Base-by-base conservation (phyloP, 2,888 invertebrate species). In the Drosophila affinis region DNA sequence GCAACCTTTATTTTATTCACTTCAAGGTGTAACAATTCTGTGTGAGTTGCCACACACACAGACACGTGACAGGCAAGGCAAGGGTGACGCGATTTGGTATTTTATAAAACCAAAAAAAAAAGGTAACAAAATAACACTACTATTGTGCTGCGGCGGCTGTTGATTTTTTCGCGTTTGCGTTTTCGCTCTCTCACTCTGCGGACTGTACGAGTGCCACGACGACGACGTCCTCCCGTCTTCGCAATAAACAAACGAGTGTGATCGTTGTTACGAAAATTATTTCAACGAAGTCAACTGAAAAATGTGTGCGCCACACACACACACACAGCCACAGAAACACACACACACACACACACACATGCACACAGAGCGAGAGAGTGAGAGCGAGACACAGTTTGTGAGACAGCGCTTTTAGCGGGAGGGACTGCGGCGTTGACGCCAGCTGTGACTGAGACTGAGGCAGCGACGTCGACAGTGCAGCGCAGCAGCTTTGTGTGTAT, bases 221-320 rank as follows among this genome's bases (percentile, higher is more conserved):
- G 47, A 57, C 46, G 32, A 87, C 89, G 87, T 88, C 90, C 89
- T 88, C 77, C 86, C 90, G 89, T 90, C 91, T 87, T 87, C 87
- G 82, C 91, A 89, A 90, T 91, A 90, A 89, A 90, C 89, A 90
- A 90, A 88, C 91, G 91, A 91, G 90, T 91, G 91, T 91, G 92
- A 91, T 91, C 92, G 90, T 87, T 87, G 89, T 89, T 87, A 86
- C 88, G 84, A 90, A 90, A 88, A 90, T 81, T 83, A 81, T 89
- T 88, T 86, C 84, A 78, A 77, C 89, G 90, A 89, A 88, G 89
- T 85, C 89, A 81, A 87, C 89, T 85, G 79, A 87, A 83, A 88
- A 81, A 75, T 82, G 79, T 86, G 71, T 82, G 69, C 77, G 79
- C 53, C 72, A 53, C 62, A 54, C 62, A 53, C 56, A 70, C 53